Conservation (phyloP, 2,113 vertebrate genomes). For the Sarotherodon lohbergeri region DNA sequence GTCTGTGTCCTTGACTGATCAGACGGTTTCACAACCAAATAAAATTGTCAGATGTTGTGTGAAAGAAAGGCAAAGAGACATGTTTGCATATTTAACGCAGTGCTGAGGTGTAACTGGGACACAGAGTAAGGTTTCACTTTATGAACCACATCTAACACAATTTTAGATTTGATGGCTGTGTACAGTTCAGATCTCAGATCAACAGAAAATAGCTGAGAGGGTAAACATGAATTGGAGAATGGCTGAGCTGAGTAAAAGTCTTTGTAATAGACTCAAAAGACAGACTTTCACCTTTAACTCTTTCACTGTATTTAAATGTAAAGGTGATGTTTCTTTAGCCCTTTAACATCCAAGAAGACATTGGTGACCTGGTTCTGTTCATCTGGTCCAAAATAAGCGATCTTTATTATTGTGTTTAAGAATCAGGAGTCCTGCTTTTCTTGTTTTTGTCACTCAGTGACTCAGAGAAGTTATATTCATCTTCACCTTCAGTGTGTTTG, state of each 20-base stretch:
- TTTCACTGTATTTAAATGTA: not conserved
- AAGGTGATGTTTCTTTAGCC: not conserved
- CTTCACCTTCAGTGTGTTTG: not conserved
- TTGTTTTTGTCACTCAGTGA: not conserved
- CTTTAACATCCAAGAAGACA: not conserved
- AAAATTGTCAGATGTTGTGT: not conserved
- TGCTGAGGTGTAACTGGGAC: not conserved
- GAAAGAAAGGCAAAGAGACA: not conserved
- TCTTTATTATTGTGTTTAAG: not conserved
- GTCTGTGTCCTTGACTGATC: not conserved
- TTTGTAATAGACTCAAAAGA: not conserved
- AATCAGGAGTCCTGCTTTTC: not conserved
- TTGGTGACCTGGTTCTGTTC: not conserved
- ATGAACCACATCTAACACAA: not conserved
- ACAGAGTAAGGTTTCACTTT: not conserved
- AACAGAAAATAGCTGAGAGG: not conserved
- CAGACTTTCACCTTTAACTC: not conserved
- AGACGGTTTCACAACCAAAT: not conserved
- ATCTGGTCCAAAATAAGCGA: not conserved
- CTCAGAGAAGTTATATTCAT: not conserved
- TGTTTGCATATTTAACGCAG: not conserved
- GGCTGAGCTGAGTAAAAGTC: not conserved
- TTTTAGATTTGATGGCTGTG: not conserved
- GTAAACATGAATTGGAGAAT: not conserved
- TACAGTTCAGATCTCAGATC: not conserved